Base-by-base conservation (phyloP, 1,140 invertebrate species). In the Luehdorfia chinensis region DNA sequence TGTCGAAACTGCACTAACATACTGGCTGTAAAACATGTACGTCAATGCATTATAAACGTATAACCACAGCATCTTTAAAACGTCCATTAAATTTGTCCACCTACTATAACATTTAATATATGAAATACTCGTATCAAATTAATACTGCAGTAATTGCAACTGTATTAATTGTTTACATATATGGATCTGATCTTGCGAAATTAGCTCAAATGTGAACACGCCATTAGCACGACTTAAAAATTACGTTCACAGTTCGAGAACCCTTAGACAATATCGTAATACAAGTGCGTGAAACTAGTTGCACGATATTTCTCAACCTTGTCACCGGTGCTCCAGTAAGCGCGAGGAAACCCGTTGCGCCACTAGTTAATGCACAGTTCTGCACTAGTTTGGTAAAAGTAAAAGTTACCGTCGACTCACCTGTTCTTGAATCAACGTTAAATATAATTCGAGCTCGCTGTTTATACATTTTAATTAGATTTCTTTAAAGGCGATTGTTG, bases 291-390 rank as follows among this genome's bases (percentile, higher is more conserved):
- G 55, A 6, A 21, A 21, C 55, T 47, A 59, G 57, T 61, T 27
- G 31, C 12, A 49, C 47, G 32, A 56, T 77, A 65, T 85, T 83
- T 77, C 77, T 68, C 81, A 85, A 85, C 81, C 81, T 83, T 85
- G 78, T 76, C 70, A 79, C 65, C 65, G 58, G 65, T 83, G 67
- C 54, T 75, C 76, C 63, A 83, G 69, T 79, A 54, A 48, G 34
- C 30, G 33, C 27, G 32, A 5, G 43, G 27, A 70, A 76, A 80
- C 78, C 70, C 67, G 71, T 75, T 74, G 48, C 63, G 13, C 57
- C 54, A 70, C 55, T 50, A 60, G 45, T 64, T 56, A 65, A 52
- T 61, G 62, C 59, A 64, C 68, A 48, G 48, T 50, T 37, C 37
- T 66, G 54, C 59, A 63, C 66, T 51, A 78, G 65, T 77, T 81